Evolutionary conservation across 2,797 vertebrate species (phyloP), one percentile per base, ranked within the genome.

Genomic region (Acrocephalus scirpaceus): DNA sequence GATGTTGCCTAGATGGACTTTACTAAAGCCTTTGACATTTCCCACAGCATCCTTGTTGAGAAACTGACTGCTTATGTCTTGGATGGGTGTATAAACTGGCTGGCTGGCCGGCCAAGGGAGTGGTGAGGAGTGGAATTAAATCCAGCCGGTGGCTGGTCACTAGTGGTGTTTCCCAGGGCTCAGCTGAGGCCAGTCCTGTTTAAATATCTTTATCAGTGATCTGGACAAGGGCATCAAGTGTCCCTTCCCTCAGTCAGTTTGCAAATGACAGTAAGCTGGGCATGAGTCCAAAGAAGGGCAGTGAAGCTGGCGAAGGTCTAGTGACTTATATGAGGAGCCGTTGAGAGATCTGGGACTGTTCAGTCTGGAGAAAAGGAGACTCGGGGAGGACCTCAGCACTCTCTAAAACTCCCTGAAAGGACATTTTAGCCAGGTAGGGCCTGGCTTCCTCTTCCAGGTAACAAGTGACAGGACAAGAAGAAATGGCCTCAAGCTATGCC

Each of bases 341-440:
- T 32, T 62, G 22, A 74, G 34, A 40, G 10, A 82, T 42, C 9
- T 50, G 19, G 11, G 30, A 13, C 7, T 38, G 14, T 3, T 44
- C n/a, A 56, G 22, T 34, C 50, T 70, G 27, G 32, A 69, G 77
- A 48, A 47, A 38, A 73, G 14, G 11, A 40, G 16, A 51, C n/a
- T n/a, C 0, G 0, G 29, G 12, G 21, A 47, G 25, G 27, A 36
- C 16, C 9, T 44, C 44, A 13, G 10, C 23, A 32, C 56, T 32
- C 61, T 40, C 18, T 22, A 22, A 30, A 75, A 42, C 26, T 75
- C 17, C 48, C 26, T 44, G 48, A 62, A 62, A 81, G 42, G 30
- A 75, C 3, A 3, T 29, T 50, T 61, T 44, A 69, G 22, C 27
- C 48, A 56, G 48, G 18, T 38, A 7, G 23, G 32, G 6, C 9